Evolutionary conservation across 2,888 invertebrate species (phyloP), one percentile per base, ranked within the genome.

Genomic region (Ectropis crepuscularia): DNA sequence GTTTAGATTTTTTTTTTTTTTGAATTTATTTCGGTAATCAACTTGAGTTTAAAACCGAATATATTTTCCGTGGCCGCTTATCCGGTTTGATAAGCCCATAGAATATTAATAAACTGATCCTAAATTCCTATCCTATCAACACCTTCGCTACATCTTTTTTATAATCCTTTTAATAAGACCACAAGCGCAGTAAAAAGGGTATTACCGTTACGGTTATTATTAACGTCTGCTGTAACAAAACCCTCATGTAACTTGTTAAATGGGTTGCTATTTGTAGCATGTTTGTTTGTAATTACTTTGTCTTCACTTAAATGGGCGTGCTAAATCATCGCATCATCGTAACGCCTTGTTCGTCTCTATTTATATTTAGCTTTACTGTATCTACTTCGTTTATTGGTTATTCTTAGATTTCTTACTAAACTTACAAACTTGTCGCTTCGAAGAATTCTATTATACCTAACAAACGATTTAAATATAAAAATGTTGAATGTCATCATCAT

Each of bases 31-130:
- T 16, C 16, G 5, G 36, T 28, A 7, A 6, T 49, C 11, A 38
- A 8, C 6, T 38, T n/a, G 11, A 47, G 57, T 61, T 65, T 54
- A 48, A 59, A 45, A 46, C 57, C 12, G 67, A 68, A 69, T 73
- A 71, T 77, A 76, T 75, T 77, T 81, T 79, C 75, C 74, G 73
- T 75, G 75, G 70, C 70, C 69, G 76, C 68, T 69, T 82, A 81
- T 86, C 85, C 87, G 86, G 86, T 82, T 53, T 76, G 78, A 72
- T 77, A 69, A 73, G 70, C 73, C 70, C 64, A 57, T 73, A 70
- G 86, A 86, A 88, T 88, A 83, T 83, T 85, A 86, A 87, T 86
- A 77, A 73, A 74, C 68, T 67, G 53, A 70, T 70, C 65, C 69
- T 69, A 70, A 68, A 68, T 62, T 71, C 65, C 69, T 70, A 69